phyloP scores from a whole-genome alignment of 2,113 vertebrate genomes.

The Lipotes vexillifer region DNA sequence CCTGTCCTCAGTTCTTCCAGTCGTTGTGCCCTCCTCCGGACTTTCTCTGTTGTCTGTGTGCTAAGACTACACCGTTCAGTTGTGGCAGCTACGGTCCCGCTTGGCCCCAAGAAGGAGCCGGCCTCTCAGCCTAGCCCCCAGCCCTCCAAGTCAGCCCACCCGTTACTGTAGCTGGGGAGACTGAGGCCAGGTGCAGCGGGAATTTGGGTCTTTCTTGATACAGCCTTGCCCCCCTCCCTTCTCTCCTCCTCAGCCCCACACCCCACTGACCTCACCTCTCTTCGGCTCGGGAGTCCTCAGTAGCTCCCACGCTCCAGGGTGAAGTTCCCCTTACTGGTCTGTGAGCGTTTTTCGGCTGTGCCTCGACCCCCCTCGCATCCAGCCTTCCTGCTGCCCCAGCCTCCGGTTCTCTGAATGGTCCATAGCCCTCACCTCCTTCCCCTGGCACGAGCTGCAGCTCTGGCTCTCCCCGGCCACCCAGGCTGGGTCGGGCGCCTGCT shows the following conservation, averaged over 20 bases:
- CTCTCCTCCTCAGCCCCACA: not conserved
- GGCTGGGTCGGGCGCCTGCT: not conserved
- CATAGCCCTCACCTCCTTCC: not conserved
- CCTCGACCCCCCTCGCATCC: rapidly evolving
- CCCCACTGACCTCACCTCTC: not conserved
- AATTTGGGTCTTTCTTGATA: not conserved
- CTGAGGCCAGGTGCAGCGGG: not conserved
- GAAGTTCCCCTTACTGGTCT: not conserved
- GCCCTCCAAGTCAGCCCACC: not conserved
- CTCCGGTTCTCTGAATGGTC: not conserved
- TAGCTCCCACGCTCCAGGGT: not conserved
- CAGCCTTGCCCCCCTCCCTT: not conserved
- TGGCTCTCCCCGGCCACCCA: not conserved
- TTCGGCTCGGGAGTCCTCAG: not conserved
- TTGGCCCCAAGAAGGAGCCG: not conserved
- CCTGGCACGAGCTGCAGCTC: rapidly evolving
- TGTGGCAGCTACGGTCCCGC: rapidly evolving
- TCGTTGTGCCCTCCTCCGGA: not conserved
- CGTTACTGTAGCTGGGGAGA: not conserved
- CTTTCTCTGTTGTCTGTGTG: not conserved
- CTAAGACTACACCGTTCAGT: rapidly evolving
- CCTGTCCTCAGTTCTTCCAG: rapidly evolving
- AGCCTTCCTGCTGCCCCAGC: too few relatives aligned
- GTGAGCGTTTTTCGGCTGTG: not conserved
- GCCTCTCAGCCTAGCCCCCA: not conserved